A percentile compares a stretch with the other conserved stretches of the same genome.
Conservation (phyloP, 2,113 vertebrate genomes). For the Stigmatopora nigra region DNA sequence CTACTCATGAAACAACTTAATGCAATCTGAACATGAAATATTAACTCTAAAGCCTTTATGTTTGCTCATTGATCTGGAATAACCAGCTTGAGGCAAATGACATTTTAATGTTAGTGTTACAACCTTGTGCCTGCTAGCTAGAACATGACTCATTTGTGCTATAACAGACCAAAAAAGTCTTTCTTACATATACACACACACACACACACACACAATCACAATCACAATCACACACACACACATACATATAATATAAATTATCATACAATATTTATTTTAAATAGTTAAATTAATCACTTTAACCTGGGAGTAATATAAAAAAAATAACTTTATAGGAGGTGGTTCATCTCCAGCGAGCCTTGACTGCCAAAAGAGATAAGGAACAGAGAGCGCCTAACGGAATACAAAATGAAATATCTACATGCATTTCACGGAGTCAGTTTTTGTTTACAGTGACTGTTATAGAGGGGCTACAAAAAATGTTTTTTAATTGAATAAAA, state of each 20-base stretch:
- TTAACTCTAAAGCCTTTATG: conserved; percentile 28
- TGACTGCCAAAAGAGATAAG: conserved; percentile 1
- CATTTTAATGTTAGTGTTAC: conserved; percentile 36
- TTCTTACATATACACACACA: neutral
- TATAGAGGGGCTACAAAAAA: conserved; percentile 19
- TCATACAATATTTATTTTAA: too few species aligned
- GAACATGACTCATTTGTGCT: conserved; percentile 29
- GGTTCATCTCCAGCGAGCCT: conserved; percentile 22
- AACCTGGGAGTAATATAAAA: too few species aligned
- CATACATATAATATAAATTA: too few species aligned
- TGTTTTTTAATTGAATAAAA: too few species aligned
- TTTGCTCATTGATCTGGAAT: conserved; percentile 21
- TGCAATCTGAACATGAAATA: conserved; percentile 36
- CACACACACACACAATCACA: too few species aligned
- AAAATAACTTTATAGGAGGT: neutral
- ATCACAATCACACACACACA: too few species aligned
- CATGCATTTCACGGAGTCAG: conserved; percentile 30
- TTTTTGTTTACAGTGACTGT: conserved; percentile 23
- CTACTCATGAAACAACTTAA: conserved; percentile 6
- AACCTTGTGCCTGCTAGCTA: conserved; percentile 24
- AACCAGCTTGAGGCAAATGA: conserved; percentile 29
- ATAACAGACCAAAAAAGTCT: conserved; percentile 9
- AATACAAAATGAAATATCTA: conserved; percentile 14
- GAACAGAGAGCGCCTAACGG: neutral
- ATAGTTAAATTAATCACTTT: too few species aligned